phyloP scores from a whole-genome alignment of 1,140 invertebrate species.

The silkworm (Bombyx mori) region ASM3026992v2 NC_085110.1:12683501-12684000 shows the following conservation, averaged over 20 bases:
- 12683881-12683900: slow-evolving; percentile 49
- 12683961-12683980: not conserved
- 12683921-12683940: slow-evolving; percentile 1
- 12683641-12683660: too few relatives aligned
- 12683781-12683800: slow-evolving; percentile 81
- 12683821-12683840: slow-evolving; percentile 31
- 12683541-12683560: too few relatives aligned
- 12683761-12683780: slow-evolving; percentile 83
- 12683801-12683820: slow-evolving; percentile 71
- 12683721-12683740: slow-evolving; percentile 53
- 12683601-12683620: too few relatives aligned
- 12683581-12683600: too few relatives aligned
- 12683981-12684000: too few relatives aligned
- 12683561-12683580: too few relatives aligned
- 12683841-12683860: slow-evolving; percentile 28
- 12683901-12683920: slow-evolving; percentile 54
- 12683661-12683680: slow-evolving; percentile 73
- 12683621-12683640: too few relatives aligned
- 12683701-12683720: slow-evolving; percentile 70
- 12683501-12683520: too few relatives aligned
- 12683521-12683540: too few relatives aligned
- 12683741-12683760: slow-evolving; percentile 63
- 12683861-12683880: slow-evolving; percentile 19
- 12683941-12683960: not conserved
- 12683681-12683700: slow-evolving; percentile 83